Evolutionary conservation across 1,140 invertebrate genomes (phyloP).

Genomic region (Drepana arcuata): DNA sequence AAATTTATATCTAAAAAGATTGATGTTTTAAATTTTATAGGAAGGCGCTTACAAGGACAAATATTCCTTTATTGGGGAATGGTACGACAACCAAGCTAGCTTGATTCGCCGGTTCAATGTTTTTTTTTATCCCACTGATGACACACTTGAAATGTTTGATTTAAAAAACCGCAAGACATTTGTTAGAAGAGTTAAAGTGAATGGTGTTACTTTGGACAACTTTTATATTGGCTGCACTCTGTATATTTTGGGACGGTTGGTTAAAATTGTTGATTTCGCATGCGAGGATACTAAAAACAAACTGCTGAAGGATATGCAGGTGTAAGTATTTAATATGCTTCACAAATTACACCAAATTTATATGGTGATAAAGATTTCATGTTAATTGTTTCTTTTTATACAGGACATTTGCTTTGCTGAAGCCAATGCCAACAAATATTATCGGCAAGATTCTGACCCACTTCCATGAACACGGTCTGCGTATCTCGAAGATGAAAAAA

Average conservation of each 20-base stretch:
- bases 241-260: conserved; percentile 82
- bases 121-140: conserved; percentile 82
- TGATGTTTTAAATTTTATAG: no score
- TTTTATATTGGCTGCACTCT: conserved; percentile 85
- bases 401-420: conserved; percentile 85
- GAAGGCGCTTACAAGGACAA: conserved; percentile 57
- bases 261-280: conserved; percentile 85
- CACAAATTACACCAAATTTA: no score
- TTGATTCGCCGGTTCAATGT: conserved; percentile 81
- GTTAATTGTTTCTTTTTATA: no score
- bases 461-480: conserved; percentile 78
- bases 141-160: conserved; percentile 87
- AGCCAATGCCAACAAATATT: conserved; percentile 78
- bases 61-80: conserved; percentile 82
- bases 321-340: conserved; percentile 69
- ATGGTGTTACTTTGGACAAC: conserved; percentile 77
- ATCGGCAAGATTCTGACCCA: conserved; percentile 82
- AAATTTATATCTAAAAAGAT: no score
- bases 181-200: conserved; percentile 80
- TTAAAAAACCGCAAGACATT: conserved; percentile 82
- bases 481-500: conserved; percentile 83
- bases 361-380: no score
- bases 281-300: conserved; percentile 77
- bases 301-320: conserved; percentile 74
- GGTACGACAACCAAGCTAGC: conserved; percentile 84